Conservation (phyloP, 2,113 vertebrate genomes). For the Eublepharis macularius region DNA sequence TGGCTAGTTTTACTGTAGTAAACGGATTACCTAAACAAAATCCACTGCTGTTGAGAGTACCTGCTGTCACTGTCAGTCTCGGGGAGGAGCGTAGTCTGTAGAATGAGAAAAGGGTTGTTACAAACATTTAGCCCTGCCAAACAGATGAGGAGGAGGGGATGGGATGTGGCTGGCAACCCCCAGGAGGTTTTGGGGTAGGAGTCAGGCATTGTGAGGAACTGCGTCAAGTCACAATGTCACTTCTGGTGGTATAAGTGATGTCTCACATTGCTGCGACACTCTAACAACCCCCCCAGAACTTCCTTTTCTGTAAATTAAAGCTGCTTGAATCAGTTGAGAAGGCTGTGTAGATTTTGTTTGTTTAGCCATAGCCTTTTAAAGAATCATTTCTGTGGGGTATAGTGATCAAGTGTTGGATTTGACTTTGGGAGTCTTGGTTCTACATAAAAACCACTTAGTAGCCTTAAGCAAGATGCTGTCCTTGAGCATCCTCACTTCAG, state of each 20-base stretch:
- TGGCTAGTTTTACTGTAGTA: not conserved
- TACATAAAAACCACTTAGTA: not conserved
- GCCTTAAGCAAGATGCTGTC: no score
- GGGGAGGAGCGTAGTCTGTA: no score
- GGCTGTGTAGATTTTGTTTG: not conserved
- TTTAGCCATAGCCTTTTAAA: not conserved
- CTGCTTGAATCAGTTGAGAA: not conserved
- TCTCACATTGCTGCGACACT: no score
- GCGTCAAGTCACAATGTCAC: no score
- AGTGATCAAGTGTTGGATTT: not conserved
- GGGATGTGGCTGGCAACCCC: not conserved
- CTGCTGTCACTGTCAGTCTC: not conserved
- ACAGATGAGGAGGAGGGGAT: not conserved
- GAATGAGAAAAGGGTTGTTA: not conserved
- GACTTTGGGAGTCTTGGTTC: not conserved
- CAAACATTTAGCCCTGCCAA: not conserved
- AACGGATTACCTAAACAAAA: constrained; percentile 6
- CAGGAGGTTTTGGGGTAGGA: no score
- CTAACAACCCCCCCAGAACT: no score
- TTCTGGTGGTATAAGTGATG: no score
- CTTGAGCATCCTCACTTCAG: no score
- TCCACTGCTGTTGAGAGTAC: not conserved
- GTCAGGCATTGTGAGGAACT: no score
- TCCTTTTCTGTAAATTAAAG: not conserved
- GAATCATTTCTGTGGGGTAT: not conserved